Conservation (phyloP, 2,888 invertebrate genomes). For the Cetonia aurata region DNA sequence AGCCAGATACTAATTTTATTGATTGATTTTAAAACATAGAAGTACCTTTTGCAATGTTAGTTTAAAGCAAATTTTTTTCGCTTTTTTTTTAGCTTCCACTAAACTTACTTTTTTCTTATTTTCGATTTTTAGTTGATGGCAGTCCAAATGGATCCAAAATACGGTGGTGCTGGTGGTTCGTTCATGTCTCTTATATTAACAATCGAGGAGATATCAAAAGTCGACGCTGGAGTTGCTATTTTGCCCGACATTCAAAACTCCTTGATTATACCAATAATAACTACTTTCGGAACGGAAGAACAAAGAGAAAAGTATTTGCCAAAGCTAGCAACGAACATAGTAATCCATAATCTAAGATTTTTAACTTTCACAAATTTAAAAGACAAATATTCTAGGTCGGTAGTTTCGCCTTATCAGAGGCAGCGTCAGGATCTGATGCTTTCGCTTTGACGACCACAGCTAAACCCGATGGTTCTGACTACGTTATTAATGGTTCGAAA, state of each 20-base stretch:
- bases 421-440: slow-evolving; percentile 94
- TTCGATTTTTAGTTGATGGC: slow-evolving; percentile 80
- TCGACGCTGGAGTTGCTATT: slow-evolving; percentile 90
- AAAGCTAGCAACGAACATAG: slow-evolving; percentile 84
- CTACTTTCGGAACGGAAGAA: slow-evolving; percentile 85
- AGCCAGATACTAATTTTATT: not conserved
- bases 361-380: slow-evolving; percentile 25
- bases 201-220: slow-evolving; percentile 93
- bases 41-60: not conserved
- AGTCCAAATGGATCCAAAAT: slow-evolving; percentile 88
- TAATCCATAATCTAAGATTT: slow-evolving; percentile 65
- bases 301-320: slow-evolving; percentile 94
- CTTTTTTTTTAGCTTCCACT: not conserved
- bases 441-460: slow-evolving; percentile 95
- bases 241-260: slow-evolving; percentile 97
- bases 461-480: slow-evolving; percentile 89
- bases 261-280: slow-evolving; percentile 86
- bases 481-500: slow-evolving; percentile 92
- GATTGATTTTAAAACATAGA: too few species aligned
- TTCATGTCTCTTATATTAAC: slow-evolving; percentile 92
- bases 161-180: slow-evolving; percentile 89
- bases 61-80: not conserved
- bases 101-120: slow-evolving; percentile 17
- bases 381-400: slow-evolving; percentile 73
- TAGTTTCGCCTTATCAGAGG: slow-evolving; percentile 94